Evolutionary conservation across 2,113 vertebrate species (phyloP), one percentile per base, ranked within the genome.

Genomic region (Pollachius pollachius): DNA sequence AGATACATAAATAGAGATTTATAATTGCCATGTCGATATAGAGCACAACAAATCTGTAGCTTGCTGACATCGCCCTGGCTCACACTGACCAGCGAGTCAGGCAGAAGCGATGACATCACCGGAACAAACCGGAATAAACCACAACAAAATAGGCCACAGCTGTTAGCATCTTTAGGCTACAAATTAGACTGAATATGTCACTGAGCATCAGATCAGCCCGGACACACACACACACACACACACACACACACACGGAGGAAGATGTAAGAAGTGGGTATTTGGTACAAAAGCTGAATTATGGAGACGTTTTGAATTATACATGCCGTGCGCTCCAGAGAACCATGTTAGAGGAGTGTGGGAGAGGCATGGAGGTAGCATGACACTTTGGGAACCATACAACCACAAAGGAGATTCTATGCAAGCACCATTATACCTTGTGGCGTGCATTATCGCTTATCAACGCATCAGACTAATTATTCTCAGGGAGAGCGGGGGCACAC

Each of bases 141-240:
- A 79, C 84, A 89, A 87, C 75, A 93, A 92, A 95, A 95, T 93
- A 94, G 94, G 94, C 89, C 93, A 94, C 93, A 93, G 92, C 93
- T 96, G 92, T 93, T 92, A 91, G 89, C 77, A 92, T 94, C 94
- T 93, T 90, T 89, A 91, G 92, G 93, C 92, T 93, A 94, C 92
- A 94, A 93, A 92, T 93, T 85, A 94, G 87, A 94, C 93, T 95
- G 93, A 94, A 92, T 94, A 90, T 94, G 94, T 94, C 94, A 94
- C 76, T 86, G 78, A 87, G 90, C 89, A 95, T 96, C 93, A 95
- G 90, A 93, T 95, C 94, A 95, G 79, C 15, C 7, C 3, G 16
- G 16, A n/a, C 15, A 57, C 54, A 48, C 41, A 48, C 41, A 48
- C 41, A 9, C 37, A 41, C 37, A 41, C 37, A 41, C 37, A 11